phyloP scores from a whole-genome alignment of 2,113 vertebrate genomes.

The Gavia stellata region DNA sequence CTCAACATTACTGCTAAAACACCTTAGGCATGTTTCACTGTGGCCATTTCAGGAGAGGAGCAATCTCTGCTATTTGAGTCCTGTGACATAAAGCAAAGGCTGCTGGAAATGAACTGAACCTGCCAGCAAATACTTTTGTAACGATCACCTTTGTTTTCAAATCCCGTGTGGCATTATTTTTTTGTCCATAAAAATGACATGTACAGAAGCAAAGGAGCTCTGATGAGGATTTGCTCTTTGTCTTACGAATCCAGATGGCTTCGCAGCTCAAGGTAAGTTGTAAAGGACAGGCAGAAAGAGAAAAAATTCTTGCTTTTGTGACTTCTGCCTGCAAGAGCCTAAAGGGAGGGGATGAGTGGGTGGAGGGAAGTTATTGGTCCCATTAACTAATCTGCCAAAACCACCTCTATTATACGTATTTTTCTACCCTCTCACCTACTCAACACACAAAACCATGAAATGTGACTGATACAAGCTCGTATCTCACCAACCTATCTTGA shows the following conservation, averaged over 20 bases:
- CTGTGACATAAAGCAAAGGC: not conserved
- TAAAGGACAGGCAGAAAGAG: not conserved
- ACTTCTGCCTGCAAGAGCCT: not conserved
- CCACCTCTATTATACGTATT: not conserved
- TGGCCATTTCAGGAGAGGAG: not conserved
- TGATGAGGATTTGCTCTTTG: not conserved
- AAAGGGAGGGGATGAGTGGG: not conserved
- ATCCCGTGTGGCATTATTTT: not conserved
- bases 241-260: not conserved
- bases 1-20: not conserved
- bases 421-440: not conserved
- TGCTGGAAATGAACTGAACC: not conserved
- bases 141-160: not conserved
- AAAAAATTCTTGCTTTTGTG: not conserved
- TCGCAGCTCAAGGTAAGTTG: not conserved
- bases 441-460: not conserved
- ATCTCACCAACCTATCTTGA: not conserved
- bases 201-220: not conserved
- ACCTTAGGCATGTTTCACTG: not conserved
- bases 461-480: not conserved
- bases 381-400: slow-evolving; percentile 7
- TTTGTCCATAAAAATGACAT: not conserved
- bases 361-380: not conserved
- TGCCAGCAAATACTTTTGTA: not conserved
- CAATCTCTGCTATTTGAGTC: not conserved